These are phyloP conservation scores for Garra rufa DNA, from an alignment of 2,113 vertebrate genomes.

Conservation along the genomic window DNA sequence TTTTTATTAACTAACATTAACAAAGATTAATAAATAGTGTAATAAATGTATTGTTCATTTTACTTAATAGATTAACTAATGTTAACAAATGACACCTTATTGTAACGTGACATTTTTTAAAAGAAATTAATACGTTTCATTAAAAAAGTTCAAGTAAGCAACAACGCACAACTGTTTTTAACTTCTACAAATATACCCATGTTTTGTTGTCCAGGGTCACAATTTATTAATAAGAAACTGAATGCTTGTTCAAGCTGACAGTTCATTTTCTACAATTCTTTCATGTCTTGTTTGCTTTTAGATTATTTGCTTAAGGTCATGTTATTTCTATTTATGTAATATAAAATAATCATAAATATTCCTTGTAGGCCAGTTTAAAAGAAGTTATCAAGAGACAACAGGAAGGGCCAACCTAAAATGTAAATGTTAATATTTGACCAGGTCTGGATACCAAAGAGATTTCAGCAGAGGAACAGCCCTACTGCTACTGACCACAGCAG, in stretches of 20 bases:
- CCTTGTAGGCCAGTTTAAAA: neutral
- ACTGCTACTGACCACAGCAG: neutral
- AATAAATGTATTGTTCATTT: too few species aligned
- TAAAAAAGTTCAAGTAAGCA: too few species aligned
- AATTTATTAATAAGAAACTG: neutral
- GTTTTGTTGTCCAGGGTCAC: too few species aligned
- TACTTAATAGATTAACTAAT: too few species aligned
- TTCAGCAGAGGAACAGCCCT: neutral
- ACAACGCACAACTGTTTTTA: neutral
- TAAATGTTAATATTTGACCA: conserved; percentile 1
- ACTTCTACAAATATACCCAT: neutral
- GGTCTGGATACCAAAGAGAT: neutral
- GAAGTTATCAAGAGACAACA: neutral
- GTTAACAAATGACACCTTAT: too few species aligned
- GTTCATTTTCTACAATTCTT: neutral
- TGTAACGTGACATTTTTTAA: too few species aligned
- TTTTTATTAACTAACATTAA: too few species aligned
- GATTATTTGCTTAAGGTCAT: neutral
- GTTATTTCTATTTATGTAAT: neutral
- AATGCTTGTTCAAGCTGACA: too few species aligned
- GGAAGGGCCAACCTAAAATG: conserved; percentile 30
- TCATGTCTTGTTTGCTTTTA: conserved; percentile 3
- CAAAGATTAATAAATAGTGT: too few species aligned
- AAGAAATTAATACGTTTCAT: too few species aligned
- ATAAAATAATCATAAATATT: neutral